Percentiles rank a stretch among this genome's conserved stretches.
phyloP scores from a whole-genome alignment of 1,140 invertebrate species.

The Zaprionus ornatus region DNA sequence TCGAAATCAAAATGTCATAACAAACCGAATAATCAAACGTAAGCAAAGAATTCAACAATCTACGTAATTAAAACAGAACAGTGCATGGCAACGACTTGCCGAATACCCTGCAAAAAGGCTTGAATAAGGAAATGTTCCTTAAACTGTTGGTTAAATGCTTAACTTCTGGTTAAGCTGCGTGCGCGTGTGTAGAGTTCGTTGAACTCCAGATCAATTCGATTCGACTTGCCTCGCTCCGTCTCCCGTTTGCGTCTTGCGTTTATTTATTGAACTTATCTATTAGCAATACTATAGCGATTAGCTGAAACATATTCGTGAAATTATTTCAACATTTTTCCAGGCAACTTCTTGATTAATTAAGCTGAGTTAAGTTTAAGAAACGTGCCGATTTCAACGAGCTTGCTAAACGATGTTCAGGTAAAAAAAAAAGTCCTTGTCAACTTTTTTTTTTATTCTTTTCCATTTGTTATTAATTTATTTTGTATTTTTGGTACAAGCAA shows the following conservation, averaged over 20 bases:
- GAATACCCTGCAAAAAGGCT: neutral
- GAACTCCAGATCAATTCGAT: neutral
- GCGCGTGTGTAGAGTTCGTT: neutral
- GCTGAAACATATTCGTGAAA: neutral
- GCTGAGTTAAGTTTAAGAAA: neutral
- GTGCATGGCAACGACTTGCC: neutral
- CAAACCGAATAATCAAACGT: conserved; percentile 1
- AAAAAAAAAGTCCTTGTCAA: neutral
- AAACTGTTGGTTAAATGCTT: neutral
- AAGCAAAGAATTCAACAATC: neutral
- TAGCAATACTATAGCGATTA: conserved; percentile 4
- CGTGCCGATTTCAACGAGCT: neutral
- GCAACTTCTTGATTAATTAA: neutral
- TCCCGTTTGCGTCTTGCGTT: too few relatives aligned
- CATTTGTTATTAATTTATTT: conserved; percentile 5
- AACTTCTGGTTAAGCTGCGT: neutral
- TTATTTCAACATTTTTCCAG: neutral
- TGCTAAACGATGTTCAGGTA: neutral
- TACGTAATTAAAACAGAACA: neutral
- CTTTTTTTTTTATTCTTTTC: neutral
- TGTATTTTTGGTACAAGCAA: neutral
- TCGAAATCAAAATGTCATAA: neutral
- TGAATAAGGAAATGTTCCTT: neutral
- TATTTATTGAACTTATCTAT: conserved; percentile 6
- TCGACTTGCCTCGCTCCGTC: neutral